A percentile compares a stretch with the other conserved stretches of the same genome.
Evolutionary conservation across 2,797 vertebrate genomes (phyloP).

Genomic region (Chanos chanos): DNA sequence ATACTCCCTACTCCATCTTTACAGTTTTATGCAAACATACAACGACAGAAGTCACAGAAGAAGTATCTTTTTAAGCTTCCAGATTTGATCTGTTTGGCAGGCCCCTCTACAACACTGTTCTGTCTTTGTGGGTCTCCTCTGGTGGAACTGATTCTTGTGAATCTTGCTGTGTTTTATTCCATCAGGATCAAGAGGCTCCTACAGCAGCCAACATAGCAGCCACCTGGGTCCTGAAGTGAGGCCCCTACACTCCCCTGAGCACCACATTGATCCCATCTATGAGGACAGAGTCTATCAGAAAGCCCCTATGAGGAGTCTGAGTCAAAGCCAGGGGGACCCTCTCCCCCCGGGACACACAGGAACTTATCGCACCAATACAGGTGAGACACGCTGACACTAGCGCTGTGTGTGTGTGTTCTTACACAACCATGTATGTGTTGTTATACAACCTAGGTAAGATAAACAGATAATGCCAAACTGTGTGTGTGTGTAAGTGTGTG

Average conservation of each 20-base stretch:
- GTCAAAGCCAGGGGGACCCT: slow-evolving; percentile 93
- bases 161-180: slow-evolving; percentile 15
- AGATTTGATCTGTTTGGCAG: no score
- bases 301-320: slow-evolving; percentile 94
- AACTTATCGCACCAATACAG: slow-evolving; percentile 92
- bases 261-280: slow-evolving; percentile 97
- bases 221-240: slow-evolving; percentile 86
- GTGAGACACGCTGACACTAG: no score
- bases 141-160: slow-evolving; percentile 11
- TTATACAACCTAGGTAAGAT: no score
- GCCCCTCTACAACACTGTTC: no score
- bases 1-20: no score
- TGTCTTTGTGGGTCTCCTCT: no score
- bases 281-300: slow-evolving; percentile 97
- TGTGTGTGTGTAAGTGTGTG: background rate
- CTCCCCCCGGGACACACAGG: slow-evolving; percentile 79
- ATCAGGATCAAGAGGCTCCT: slow-evolving; percentile 89
- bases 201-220: slow-evolving; percentile 94
- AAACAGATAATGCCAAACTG: no score
- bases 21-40: no score
- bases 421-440: no score
- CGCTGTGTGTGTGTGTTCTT: background rate
- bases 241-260: slow-evolving; percentile 92
- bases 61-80: no score
- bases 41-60: no score